phyloP scores from a whole-genome alignment of 2,888 invertebrate species.

The Dascillus cervinus region DNA sequence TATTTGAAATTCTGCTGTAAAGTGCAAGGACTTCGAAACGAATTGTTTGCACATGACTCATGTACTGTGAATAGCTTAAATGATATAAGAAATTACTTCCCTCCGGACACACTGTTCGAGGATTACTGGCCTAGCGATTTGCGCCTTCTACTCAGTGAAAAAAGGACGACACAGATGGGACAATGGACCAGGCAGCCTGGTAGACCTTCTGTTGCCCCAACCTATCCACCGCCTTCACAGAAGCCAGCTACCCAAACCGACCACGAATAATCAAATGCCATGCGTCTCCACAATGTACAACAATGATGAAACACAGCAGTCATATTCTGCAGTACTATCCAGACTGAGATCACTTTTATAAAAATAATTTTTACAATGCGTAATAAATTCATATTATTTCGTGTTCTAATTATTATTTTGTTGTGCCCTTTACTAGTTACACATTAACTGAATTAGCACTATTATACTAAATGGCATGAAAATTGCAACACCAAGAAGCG shows the following conservation, averaged over 20 bases:
- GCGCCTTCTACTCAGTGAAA: slow-evolving; percentile 64
- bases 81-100: slow-evolving; percentile 86
- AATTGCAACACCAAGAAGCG: no score
- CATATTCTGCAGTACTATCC: no score
- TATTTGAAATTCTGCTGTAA: slow-evolving; percentile 92
- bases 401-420: no score
- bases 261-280: no score
- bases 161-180: slow-evolving; percentile 50
- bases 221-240: slow-evolving; percentile 39
- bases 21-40: slow-evolving; percentile 86
- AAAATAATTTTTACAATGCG: no score
- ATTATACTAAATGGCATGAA: no score
- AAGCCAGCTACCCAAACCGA: slow-evolving; percentile 39
- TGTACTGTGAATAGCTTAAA: slow-evolving; percentile 85
- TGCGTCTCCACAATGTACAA: no score
- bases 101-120: slow-evolving; percentile 82
- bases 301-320: no score
- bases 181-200: slow-evolving; percentile 75
- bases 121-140: slow-evolving; percentile 90
- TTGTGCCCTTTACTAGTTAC: no score
- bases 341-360: no score
- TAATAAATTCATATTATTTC: no score
- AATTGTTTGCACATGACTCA: slow-evolving; percentile 83
- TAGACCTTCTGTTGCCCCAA: slow-evolving; percentile 62
- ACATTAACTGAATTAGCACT: no score